Evolutionary conservation across 2,888 invertebrate genomes (phyloP), one percentile per base, ranked within the genome.

Genomic region (Paralinhomoeus sp.): DNA sequence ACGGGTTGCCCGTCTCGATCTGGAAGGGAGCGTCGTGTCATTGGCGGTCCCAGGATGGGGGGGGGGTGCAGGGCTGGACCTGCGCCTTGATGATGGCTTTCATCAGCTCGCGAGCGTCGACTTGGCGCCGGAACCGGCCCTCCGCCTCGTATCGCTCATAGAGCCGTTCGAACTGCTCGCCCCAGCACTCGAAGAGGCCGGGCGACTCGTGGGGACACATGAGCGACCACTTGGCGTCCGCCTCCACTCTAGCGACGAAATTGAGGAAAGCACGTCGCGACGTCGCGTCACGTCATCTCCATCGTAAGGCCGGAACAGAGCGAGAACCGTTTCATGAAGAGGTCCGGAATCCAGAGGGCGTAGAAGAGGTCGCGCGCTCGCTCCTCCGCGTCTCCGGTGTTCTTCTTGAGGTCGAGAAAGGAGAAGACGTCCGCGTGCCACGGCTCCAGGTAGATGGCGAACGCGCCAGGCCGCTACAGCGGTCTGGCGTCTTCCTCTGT

Each of bases 341-440:
- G 71, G 69, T 97, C 93, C 0, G 93, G 87, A 52, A 97, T 82
- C 58, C 97, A 97, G 24, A 99, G 64, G 0, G 82, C 93, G 64
- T 83, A 91, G 65, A 93, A 97, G 34, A 99, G 68, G 65, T 97
- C 93, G 43, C 93, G 72, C 0, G 93, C 91, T 38, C 93, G 72
- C 34, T 77, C 71, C 64, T 93, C 91, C 62, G 93, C 93, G 60
- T 83, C 83, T 0, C 93, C 73, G 1, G 83, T 87, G 62, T 93
- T 97, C 63, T 89, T 91, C 60, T 79, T 83, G 41, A 91, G 68
- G 61, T 91, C 81, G 42, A 97, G 67, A 66, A 91, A 97, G 47
- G 85, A 85, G 62, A 89, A 83, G 47, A 97, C 71, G 64, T 97
- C 93, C 0, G 84, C 78, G 67, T 99, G 97, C 97, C 97, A 97